Evolutionary conservation across 2,797 vertebrate species (phyloP), one percentile per base, ranked within the genome.

Genomic region (Melanotaenia parkinsoni): DNA sequence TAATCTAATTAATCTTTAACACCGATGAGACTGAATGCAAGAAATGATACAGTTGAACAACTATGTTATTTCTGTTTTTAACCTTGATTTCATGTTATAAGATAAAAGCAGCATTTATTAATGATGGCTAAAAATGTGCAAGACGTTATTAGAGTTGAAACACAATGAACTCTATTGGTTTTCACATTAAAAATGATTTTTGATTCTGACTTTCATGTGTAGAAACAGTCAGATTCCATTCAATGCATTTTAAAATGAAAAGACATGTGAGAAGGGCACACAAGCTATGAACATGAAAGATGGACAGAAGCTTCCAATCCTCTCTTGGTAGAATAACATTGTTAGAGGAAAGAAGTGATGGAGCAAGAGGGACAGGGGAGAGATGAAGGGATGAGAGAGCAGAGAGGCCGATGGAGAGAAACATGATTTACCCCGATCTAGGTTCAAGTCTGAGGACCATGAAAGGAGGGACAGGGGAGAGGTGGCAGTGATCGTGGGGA

Each of bases 361-460:
- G 79, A 84, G 76, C 79, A 26, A 86, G 76, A 85, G 63, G 79
- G 82, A 83, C 83, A 86, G 75, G 33, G 68, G 72, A 84, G 67
- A 84, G 72, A 80, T 1, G 79, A 82, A 88, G 56, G 57, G 63
- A 70, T 67, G 60, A 79, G 80, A 81, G 75, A 65, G 63, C 79
- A 85, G 84, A 74, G 77, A 89, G 72, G 77, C 79, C 80, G 84
- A 91, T 89, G 78, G 89, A 93, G 67, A 86, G 90, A 90, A 89
- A 87, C 78, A 93, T 95, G 92, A 97, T 97, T 98, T 98, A 97
- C 96, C 96, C 94, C 96, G 95, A 91, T 96, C 95, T 95, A 94
- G 93, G 94, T 95, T 96, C 96, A 96, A 94, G 94, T 97, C 97
- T 97, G 96, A 94, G 93, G 92, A 92, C 91, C 93, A 91, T 93